phyloP scores from a whole-genome alignment of 2,797 vertebrate species.

The Fistularia commersonii region DNA sequence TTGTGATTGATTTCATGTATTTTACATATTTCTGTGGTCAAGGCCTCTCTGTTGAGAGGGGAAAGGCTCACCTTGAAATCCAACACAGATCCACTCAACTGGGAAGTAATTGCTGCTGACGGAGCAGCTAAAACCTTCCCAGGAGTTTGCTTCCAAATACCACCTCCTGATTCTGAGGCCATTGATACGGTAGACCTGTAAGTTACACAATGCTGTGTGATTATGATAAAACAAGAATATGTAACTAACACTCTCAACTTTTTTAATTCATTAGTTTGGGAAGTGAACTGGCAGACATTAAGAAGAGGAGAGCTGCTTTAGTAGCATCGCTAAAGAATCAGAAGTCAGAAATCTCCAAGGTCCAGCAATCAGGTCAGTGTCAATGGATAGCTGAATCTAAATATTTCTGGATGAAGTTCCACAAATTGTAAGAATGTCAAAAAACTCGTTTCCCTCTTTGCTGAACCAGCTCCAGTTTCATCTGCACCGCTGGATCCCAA shows the following conservation, averaged over 20 bases:
- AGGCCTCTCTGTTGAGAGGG: conserved; percentile 82
- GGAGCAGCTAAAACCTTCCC: conserved; percentile 79
- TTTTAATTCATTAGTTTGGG: conserved; percentile 75
- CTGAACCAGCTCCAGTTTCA: conserved; percentile 51
- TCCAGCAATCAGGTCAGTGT: conserved; percentile 61
- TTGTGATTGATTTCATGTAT: no score
- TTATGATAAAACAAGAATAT: conserved; percentile 1
- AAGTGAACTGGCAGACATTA: conserved; percentile 78
- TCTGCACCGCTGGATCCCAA: conserved; percentile 72
- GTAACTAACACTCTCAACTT: conserved; percentile 1
- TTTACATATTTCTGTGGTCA: no score
- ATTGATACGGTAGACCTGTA: conserved; percentile 82
- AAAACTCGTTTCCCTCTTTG: conserved; percentile 2
- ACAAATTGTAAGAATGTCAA: not conserved
- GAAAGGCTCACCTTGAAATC: conserved; percentile 82
- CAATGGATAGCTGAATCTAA: not conserved
- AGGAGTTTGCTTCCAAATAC: conserved; percentile 86
- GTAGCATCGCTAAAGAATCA: conserved; percentile 72
- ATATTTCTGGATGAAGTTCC: not conserved
- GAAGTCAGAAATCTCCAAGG: conserved; percentile 43
- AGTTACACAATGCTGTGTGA: conserved; percentile 22
- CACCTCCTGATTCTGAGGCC: conserved; percentile 85
- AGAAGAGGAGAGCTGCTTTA: conserved; percentile 77
- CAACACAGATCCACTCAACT: conserved; percentile 80
- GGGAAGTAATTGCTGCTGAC: conserved; percentile 75